Conservation (phyloP, 2,888 invertebrate genomes). For the Osmoderma eremita region DNA sequence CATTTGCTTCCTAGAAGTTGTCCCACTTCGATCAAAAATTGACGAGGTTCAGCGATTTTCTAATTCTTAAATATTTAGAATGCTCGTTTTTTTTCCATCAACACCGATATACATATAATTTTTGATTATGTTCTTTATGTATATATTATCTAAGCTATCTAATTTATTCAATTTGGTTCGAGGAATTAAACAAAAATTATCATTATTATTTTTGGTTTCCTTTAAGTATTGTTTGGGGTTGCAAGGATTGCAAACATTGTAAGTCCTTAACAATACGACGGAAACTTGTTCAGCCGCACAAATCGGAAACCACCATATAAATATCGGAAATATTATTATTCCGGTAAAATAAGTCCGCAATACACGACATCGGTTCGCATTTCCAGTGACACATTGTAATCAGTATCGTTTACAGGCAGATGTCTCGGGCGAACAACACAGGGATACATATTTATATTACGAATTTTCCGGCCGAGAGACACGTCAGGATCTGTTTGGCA, state of each 20-base stretch:
- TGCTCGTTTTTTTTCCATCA: too few relatives aligned
- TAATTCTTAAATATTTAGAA: too few relatives aligned
- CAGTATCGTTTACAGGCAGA: conserved; percentile 33
- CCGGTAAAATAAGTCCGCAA: conserved; percentile 6
- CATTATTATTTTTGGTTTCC: too few relatives aligned
- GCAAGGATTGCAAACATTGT: not conserved
- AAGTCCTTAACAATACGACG: not conserved
- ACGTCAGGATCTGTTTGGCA: conserved; percentile 47
- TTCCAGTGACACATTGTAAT: conserved; percentile 25
- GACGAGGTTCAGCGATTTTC: too few relatives aligned
- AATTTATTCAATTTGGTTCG: too few relatives aligned
- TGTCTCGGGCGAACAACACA: conserved; percentile 19
- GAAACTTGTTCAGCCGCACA: not conserved
- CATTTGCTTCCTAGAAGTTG: too few relatives aligned
- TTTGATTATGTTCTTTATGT: too few relatives aligned
- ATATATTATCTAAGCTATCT: too few relatives aligned
- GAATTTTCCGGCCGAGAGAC: conserved; percentile 42
- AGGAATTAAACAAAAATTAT: too few relatives aligned
- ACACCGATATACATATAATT: too few relatives aligned
- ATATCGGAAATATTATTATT: conserved; percentile 22
- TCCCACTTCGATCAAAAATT: too few relatives aligned
- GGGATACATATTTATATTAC: conserved; percentile 41
- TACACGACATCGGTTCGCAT: conserved; percentile 21
- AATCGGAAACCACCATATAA: conserved; percentile 5
- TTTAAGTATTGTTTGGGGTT: too few relatives aligned